Conservation (phyloP, 1,140 invertebrate genomes). For the Scylla paramamosain region DNA sequence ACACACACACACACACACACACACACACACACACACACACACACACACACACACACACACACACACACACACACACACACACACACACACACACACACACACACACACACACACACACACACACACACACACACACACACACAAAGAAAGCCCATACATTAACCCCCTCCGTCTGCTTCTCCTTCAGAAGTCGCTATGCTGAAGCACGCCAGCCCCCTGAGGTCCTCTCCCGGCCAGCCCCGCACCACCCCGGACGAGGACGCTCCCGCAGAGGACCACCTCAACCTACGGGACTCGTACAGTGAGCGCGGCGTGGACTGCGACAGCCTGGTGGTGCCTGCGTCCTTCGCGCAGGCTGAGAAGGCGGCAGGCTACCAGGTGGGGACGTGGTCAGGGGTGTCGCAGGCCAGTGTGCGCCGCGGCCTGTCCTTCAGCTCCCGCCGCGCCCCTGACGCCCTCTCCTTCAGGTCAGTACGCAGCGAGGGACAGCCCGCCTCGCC, state of each 20-base stretch:
- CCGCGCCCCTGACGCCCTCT: slow-evolving; percentile 57
- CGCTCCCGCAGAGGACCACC: background rate
- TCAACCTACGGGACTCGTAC: slow-evolving; percentile 58
- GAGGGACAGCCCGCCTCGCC: slow-evolving; percentile 45
- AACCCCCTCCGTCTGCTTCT: background rate
- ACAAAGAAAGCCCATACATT: background rate
- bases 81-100: too few species aligned
- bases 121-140: too few species aligned
- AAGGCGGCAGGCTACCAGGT: slow-evolving; percentile 63
- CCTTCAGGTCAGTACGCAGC: slow-evolving; percentile 65
- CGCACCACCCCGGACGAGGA: background rate
- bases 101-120: too few species aligned
- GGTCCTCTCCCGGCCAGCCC: slow-evolving; percentile 46
- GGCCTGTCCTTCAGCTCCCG: slow-evolving; percentile 64
- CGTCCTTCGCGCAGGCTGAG: slow-evolving; percentile 54
- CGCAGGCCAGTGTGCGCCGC: slow-evolving; percentile 63
- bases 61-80: too few species aligned
- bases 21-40: background rate
- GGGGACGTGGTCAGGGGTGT: slow-evolving; percentile 67
- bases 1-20: too few species aligned
- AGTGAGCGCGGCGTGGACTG: slow-evolving; percentile 70
- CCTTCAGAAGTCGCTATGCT: slow-evolving; percentile 62
- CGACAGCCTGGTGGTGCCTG: slow-evolving; percentile 66
- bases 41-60: too few species aligned
- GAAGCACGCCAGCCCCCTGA: slow-evolving; percentile 69